Conservation (phyloP, 2,888 invertebrate genomes). For the Mactromeris polynyma region DNA sequence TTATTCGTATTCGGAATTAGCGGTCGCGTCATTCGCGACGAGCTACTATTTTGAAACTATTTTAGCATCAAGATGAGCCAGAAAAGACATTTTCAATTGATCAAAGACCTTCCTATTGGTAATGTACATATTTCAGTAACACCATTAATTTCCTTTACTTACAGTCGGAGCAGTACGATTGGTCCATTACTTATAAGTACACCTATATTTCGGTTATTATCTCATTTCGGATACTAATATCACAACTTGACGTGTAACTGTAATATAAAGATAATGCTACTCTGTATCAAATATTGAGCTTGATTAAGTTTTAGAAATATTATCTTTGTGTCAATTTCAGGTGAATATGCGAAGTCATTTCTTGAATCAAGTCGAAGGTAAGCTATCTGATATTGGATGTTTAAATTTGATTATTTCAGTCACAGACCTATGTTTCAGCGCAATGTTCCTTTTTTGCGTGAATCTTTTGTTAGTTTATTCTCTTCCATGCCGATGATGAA, state of each 20-base stretch:
- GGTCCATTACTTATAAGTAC: neutral
- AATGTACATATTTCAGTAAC: neutral
- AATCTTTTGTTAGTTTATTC: no score
- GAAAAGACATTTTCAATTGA: neutral
- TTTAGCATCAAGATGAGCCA: neutral
- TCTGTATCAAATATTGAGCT: no score
- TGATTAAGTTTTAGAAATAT: no score
- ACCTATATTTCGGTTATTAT: neutral
- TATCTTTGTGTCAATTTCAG: neutral
- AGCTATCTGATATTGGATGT: no score
- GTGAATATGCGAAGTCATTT: conserved; percentile 12
- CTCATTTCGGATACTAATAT: neutral
- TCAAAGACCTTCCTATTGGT: neutral
- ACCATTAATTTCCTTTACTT: neutral
- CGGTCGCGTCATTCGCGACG: neutral
- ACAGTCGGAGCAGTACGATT: neutral
- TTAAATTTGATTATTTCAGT: no score
- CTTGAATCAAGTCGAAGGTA: conserved; percentile 27
- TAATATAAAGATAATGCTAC: no score
- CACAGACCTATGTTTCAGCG: no score
- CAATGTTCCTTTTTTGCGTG: no score
- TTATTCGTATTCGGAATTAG: neutral
- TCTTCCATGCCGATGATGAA: no score
- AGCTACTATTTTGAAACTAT: neutral
- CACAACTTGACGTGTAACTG: no score